A percentile compares a stretch with the other conserved stretches of the same genome.
These are phyloP conservation scores for Piscicola geometra DNA, from an alignment of 2,888 invertebrate species.

Conservation along the genomic window DNA sequence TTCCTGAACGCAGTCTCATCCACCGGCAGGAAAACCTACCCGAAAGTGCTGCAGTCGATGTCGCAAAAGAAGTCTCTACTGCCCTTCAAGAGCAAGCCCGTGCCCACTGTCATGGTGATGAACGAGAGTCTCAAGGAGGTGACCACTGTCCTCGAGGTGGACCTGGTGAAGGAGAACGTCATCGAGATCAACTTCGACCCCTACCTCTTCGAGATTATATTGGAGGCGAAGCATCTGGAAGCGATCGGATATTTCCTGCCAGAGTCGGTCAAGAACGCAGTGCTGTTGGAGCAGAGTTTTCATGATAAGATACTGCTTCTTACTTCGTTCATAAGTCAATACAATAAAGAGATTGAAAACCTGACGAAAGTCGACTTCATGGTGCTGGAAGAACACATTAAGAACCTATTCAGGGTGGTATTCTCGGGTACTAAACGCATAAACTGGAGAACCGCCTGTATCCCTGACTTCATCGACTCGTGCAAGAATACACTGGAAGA, in stretches of 20 bases:
- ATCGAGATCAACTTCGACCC: conserved; percentile 57
- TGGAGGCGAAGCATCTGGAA: conserved; percentile 58
- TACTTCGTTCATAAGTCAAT: conserved; percentile 52
- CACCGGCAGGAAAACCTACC: not conserved
- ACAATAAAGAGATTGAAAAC: conserved; percentile 63
- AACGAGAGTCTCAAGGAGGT: not conserved
- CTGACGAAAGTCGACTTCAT: conserved; percentile 69
- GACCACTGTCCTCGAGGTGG: not conserved
- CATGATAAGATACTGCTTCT: conserved; percentile 55
- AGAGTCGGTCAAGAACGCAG: conserved; percentile 57
- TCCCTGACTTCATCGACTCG: conserved; percentile 67
- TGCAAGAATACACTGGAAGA: conserved; percentile 58
- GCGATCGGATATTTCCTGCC: conserved; percentile 57
- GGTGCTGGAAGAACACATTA: conserved; percentile 57
- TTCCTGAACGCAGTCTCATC: no score
- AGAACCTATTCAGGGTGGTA: conserved; percentile 52
- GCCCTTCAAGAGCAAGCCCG: not conserved
- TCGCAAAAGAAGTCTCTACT: no score
- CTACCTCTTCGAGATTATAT: conserved; percentile 56
- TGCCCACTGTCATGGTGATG: not conserved
- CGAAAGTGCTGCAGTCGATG: not conserved
- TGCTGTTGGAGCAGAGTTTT: conserved; percentile 56
- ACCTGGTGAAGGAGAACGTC: conserved; percentile 37
- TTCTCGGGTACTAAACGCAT: conserved; percentile 76
- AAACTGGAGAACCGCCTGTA: conserved; percentile 80